Base-by-base conservation (phyloP, 2,888 invertebrate species). In the Eudemis profundana region DNA sequence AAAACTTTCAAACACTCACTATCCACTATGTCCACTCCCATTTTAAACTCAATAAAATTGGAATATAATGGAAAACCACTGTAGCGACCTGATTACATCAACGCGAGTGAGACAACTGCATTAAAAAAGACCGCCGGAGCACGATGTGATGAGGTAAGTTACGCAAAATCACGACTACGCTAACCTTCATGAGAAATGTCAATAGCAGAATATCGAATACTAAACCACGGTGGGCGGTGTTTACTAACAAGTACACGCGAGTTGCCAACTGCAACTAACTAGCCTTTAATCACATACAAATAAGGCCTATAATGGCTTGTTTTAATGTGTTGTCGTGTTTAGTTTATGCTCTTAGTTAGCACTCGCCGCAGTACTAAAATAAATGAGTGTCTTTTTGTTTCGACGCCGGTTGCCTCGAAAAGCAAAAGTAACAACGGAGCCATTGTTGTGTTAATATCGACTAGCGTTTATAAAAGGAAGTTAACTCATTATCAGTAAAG, bases 121-220 rank as follows among this genome's bases (percentile, higher is more conserved):
- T 59, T 65, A 81, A 85, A 87, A 86, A 87, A 85, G 81, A 76
- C 78, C 68, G 72, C 77, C 79, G 78, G 82, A 79, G 75, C 78
- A 74, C 74, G 76, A 73, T 75, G 74, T 81, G 83, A 78, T 83
- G 81, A 78, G 81, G 81, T 80, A 77, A 83, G 84, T 90, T 89
- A 88, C 89, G 88, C 90, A 89, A 90, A 90, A 90, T 87, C 89
- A 89, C 89, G 89, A 89, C 87, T 78, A 71, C 68, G 44, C 60
- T 84, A 87, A 85, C 90, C 90, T 90, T 91, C 89, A 82, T 79
- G 79, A 81, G 84, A 87, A 90, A 91, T 90, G 91, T 90, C 90
- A 90, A 91, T 89, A 90, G 84, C 84, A 78, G 78, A 80, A 81
- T 84, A 81, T 82, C 81, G 82, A 80, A 78, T 76, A 74, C 63